Conservation (phyloP, 2,113 vertebrate genomes). For the Dasyurus viverrinus region DNA sequence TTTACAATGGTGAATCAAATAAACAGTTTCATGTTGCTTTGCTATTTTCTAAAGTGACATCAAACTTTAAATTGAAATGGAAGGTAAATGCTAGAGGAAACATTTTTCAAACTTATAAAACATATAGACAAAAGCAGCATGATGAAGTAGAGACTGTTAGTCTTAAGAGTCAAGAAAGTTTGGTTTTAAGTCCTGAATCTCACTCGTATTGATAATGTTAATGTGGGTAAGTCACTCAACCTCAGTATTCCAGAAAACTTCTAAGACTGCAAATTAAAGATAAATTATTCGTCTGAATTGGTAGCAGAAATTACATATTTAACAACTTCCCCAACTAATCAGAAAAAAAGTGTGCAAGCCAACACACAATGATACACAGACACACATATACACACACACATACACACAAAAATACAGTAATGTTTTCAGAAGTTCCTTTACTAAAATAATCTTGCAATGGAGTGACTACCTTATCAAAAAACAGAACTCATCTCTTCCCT, state of each 20-base stretch:
- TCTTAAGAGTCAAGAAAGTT: neutral
- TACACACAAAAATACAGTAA: neutral
- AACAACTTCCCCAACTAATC: neutral
- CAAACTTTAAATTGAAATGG: conserved; percentile 75
- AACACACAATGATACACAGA: neutral
- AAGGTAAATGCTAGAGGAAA: conserved; percentile 33
- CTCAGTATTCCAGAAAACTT: neutral
- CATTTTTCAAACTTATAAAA: neutral
- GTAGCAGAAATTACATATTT: neutral
- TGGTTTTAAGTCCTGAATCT: neutral
- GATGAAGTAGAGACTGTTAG: neutral
- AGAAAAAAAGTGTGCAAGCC: neutral
- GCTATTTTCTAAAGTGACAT: conserved; percentile 74
- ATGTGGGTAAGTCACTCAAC: neutral
- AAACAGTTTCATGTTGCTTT: conserved; percentile 78
- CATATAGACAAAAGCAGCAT: neutral
- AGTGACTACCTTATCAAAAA: neutral
- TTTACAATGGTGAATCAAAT: conserved; percentile 72
- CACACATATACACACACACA: too few species aligned
- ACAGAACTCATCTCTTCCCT: neutral
- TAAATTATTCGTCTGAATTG: neutral
- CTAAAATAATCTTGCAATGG: neutral
- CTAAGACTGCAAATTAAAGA: neutral
- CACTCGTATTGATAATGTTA: neutral
- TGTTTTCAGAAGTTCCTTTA: neutral